phyloP scores from a whole-genome alignment of 2,113 vertebrate genomes.

The Cathartes aura region DNA sequence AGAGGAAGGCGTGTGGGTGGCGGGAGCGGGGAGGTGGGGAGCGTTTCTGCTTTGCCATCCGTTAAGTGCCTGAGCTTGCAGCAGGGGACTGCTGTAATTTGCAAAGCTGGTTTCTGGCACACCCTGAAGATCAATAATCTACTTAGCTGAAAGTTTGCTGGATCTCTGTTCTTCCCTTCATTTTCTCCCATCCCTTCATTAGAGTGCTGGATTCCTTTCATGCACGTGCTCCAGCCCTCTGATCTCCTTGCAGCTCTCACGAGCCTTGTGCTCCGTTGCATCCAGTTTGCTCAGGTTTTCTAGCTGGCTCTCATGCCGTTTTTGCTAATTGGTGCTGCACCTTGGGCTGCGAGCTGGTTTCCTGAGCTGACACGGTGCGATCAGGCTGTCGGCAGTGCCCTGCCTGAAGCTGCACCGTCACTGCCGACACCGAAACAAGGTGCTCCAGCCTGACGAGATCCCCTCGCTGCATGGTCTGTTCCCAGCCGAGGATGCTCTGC shows the following conservation, averaged over 20 bases:
- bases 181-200: background rate
- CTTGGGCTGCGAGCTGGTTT: background rate
- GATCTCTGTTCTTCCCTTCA: background rate
- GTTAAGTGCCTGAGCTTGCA: background rate
- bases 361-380: accelerated
- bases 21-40: background rate
- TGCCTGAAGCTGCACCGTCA: background rate
- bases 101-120: constrained; percentile 62
- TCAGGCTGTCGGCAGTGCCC: background rate
- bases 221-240: background rate
- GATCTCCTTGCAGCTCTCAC: background rate
- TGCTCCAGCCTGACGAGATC: background rate
- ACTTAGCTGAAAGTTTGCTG: constrained; percentile 63
- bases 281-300: background rate
- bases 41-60: background rate
- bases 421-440: accelerated
- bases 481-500: background rate
- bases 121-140: constrained; percentile 57
- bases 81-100: constrained; percentile 31
- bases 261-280: background rate
- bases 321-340: background rate
- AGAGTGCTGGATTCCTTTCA: background rate
- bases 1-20: background rate
- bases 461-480: accelerated
- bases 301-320: accelerated